Evolutionary conservation across 23 tunicate genomes (phyloP), one percentile per base, ranked within the genome.

Genomic region (Oikopleura dioica): DNA sequence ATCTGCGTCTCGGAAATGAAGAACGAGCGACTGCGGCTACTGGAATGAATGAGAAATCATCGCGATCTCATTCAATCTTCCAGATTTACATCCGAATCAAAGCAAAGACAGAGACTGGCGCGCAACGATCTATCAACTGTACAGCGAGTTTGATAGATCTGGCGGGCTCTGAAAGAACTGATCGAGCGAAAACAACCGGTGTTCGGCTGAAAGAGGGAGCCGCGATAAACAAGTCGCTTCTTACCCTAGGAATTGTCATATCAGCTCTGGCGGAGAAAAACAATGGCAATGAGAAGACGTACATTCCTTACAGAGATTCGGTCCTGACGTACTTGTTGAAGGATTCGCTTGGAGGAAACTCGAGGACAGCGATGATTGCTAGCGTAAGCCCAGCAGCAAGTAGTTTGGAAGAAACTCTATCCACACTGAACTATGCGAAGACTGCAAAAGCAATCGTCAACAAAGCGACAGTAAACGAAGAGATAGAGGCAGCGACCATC

Each of bases 301-400:
- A 78, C 51, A 67, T 87, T 58, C 87, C 95, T 0, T 87, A 87
- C 82, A 37, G 95, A 38, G 84, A 87, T 36, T 87, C 95, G 21
- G 80, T 83, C 37, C 76, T 87, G 33, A 87, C 95, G 0, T 80
- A 80, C 63, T 68, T 87, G 81, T 68, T 87, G 28, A 69, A 83
- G 87, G 95, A 87, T 63, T 87, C 95, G 1, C 79, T 87, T 32
- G 95, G 95, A 23, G 95, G 95, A 33, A 87, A 87, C 77, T 76
- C 84, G 0, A 76, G 78, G n/a, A 87, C 95, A 9, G 75, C 36
- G 37, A 77, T 87, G 1, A 77, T 87, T 21, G 84, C 86, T 32
- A 87, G 79, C 59, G 80, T 87, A 28, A 83, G 80, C 44, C 84
- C 84, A 0, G 79, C 69, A 35, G 51, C 79, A 21, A 32, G 37